These are phyloP conservation scores for Phalacrocorax brasilianus DNA, from an alignment of 2,113 vertebrate species.

Conservation along the genomic window DNA sequence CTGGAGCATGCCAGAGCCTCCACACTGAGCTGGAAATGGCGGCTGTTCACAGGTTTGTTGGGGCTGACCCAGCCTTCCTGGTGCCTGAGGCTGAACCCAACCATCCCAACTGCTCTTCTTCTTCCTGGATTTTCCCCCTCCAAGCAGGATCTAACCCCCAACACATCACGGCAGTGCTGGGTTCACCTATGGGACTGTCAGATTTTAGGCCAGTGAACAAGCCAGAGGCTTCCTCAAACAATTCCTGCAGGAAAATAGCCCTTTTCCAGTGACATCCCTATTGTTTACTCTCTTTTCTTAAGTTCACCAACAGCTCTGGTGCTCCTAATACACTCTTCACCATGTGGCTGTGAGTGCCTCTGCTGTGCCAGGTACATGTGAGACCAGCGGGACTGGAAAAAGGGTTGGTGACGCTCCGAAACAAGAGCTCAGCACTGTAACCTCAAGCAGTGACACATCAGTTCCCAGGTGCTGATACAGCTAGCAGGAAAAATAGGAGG, in stretches of 20 bases:
- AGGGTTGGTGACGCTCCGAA: not conserved
- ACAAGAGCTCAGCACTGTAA: not conserved
- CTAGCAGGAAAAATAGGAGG: not conserved
- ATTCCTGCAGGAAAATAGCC: not conserved
- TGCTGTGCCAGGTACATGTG: not conserved
- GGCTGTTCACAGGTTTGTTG: not conserved
- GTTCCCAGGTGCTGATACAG: not conserved
- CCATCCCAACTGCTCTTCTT: not conserved
- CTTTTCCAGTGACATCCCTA: not conserved
- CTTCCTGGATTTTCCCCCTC: not conserved
- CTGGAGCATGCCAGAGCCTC: not conserved
- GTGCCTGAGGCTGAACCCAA: not conserved
- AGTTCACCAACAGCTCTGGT: not conserved
- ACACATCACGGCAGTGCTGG: not conserved
- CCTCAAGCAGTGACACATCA: fast-evolving
- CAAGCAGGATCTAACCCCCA: not conserved
- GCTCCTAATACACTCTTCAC: not conserved
- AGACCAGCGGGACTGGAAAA: not conserved
- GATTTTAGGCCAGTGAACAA: not conserved
- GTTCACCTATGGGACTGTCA: not conserved
- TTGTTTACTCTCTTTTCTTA: not conserved
- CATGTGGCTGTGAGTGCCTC: fast-evolving
- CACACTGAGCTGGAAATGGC: not conserved
- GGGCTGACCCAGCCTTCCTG: not conserved
- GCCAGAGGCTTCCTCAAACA: not conserved